Evolutionary conservation across 1,140 invertebrate species (phyloP), one percentile per base, ranked within the genome.

Genomic region (Drosophila nigrodunni): DNA sequence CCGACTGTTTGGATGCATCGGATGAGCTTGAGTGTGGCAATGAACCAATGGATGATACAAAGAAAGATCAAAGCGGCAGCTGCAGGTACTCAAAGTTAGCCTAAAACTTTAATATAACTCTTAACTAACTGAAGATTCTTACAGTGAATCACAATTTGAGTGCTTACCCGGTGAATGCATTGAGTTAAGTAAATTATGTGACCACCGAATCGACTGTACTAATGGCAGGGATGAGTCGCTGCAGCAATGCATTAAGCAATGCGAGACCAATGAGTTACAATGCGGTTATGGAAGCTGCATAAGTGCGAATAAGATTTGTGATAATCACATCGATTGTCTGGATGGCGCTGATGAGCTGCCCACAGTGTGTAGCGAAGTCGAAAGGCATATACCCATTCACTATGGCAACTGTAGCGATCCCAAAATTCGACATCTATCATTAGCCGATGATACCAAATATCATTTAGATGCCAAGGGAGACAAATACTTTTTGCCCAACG

Each of bases 341-440:
- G 74, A 77, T 34, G 64, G 64, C 18, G 62, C 74, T 2, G 74
- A 77, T 58, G 71, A 77, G 25, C 7, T 77, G 6, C 13, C n/a
- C 0, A 39, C 21, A n/a, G 46, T 77, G 9, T 77, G 75, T 10
- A 2, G 3, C 0, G 1, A 18, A 3, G 0, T 39, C 0, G 1
- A 50, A 7, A 7, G 35, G 3, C 41, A 69, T n/a, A 43, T 11
- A 11, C 35, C 35, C 10, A 10, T 11, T 5, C 15, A 37, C 1
- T 55, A 50, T 43, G 13, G 10, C 2, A 55, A 21, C 13, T 74
- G 72, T 34, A 18, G 2, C 4, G 43, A 61, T 9, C 49, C 57
- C 25, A 9, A 25, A 46, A 3, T 34, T 74, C 7, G 25, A 49
- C 1, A 5, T 13, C 21, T 10, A 8, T 35, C 1, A 3, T 37